These are phyloP conservation scores for Scaptomyza parva DNA, from an alignment of 2,888 invertebrate genomes.

Conservation along the genomic window DNA sequence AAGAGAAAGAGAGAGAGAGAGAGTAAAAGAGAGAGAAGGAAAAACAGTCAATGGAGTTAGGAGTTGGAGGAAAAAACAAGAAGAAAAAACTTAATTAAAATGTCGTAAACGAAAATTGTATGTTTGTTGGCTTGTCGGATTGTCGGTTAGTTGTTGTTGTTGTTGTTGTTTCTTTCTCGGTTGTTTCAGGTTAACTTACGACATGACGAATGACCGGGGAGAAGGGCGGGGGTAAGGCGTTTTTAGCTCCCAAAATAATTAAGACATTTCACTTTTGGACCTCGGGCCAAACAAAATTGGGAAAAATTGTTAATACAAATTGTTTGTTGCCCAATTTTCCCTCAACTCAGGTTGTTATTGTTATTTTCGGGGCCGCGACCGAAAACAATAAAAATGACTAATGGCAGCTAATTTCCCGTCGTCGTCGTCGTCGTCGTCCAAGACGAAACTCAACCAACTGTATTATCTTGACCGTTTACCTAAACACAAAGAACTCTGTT, in stretches of 20 bases:
- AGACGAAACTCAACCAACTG: slow-evolving; percentile 32
- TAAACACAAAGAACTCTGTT: no score
- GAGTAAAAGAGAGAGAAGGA: slow-evolving; percentile 14
- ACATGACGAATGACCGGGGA: not conserved
- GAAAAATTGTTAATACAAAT: slow-evolving; percentile 76
- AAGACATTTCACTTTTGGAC: slow-evolving; percentile 75
- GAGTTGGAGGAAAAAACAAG: not conserved
- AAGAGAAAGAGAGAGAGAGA: slow-evolving; percentile 1
- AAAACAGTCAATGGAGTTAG: slow-evolving; percentile 2
- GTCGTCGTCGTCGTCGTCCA: slow-evolving; percentile 29
- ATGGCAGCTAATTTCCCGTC: slow-evolving; percentile 81
- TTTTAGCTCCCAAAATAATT: slow-evolving; percentile 75
- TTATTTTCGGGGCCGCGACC: slow-evolving; percentile 64
- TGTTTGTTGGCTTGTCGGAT: slow-evolving; percentile 58
- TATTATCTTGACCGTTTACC: slow-evolving; percentile 55
- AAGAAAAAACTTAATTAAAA: slow-evolving; percentile 78
- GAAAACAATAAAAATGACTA: slow-evolving; percentile 82
- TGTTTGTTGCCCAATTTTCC: slow-evolving; percentile 75
- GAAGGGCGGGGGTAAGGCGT: slow-evolving; percentile 25
- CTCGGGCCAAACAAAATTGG: slow-evolving; percentile 42
- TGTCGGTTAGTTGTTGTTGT: slow-evolving; percentile 39
- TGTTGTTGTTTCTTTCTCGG: slow-evolving; percentile 37
- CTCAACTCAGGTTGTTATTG: not conserved
- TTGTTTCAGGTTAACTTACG: slow-evolving; percentile 28
- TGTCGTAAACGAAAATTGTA: slow-evolving; percentile 80